Percentiles rank a stretch among this genome's conserved stretches.
phyloP scores from a whole-genome alignment of 2,113 vertebrate genomes.

The Pontoporia blainvillei region DNA sequence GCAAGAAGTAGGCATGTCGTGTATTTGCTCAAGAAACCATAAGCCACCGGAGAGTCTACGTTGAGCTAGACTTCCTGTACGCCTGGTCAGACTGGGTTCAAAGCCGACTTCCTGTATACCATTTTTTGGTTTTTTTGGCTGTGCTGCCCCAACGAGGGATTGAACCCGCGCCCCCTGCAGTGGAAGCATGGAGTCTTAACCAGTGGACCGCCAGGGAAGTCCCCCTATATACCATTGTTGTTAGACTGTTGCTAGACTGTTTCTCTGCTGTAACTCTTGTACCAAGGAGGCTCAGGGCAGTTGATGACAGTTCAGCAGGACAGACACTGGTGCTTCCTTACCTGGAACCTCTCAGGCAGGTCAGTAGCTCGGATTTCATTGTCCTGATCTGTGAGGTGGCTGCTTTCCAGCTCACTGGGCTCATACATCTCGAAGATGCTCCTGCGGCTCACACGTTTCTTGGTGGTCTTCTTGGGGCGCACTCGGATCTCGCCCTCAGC shows the following conservation, averaged over 20 bases:
- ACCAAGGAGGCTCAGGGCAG: background rate
- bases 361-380: slow-evolving; percentile 98
- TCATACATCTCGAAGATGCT: slow-evolving; percentile 99
- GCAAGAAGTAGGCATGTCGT: background rate
- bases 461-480: slow-evolving; percentile 94
- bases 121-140: background rate
- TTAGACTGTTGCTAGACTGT: background rate
- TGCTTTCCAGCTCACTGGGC: slow-evolving; percentile 97
- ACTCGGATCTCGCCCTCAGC: slow-evolving; percentile 93
- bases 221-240: background rate
- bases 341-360: slow-evolving; percentile 99
- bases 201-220: no score
- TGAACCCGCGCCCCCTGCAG: background rate
- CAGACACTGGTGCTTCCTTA: slow-evolving; percentile 67
- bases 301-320: background rate
- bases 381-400: slow-evolving; percentile 98
- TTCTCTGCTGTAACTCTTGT: background rate
- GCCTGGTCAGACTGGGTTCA: background rate
- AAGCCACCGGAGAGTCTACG: background rate
- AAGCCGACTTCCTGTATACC: background rate
- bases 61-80: background rate
- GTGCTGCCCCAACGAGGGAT: background rate
- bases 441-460: slow-evolving; percentile 93
- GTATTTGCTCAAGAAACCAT: background rate
- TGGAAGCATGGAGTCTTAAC: background rate